Conservation (phyloP, 2,797 vertebrate species). For the Channallabes apus region DNA sequence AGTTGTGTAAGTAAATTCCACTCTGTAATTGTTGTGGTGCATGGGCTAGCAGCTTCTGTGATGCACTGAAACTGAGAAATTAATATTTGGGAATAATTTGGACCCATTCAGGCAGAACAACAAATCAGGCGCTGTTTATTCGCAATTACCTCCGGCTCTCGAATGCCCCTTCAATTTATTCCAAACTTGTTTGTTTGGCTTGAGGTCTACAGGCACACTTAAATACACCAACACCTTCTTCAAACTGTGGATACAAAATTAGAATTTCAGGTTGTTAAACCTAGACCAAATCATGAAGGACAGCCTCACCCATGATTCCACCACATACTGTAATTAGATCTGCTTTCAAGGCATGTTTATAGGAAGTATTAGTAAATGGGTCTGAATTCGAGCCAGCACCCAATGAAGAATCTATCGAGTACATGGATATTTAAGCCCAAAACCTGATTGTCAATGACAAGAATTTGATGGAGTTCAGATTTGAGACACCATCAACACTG, state of each 20-base stretch:
- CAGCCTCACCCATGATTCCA: not conserved
- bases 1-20: not conserved
- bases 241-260: not conserved
- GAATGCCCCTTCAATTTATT: not conserved
- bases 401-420: not conserved
- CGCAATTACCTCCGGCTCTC: conserved; percentile 1
- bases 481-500: not conserved
- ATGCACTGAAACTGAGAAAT: not conserved
- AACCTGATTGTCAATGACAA: not conserved
- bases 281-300: not conserved
- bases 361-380: not conserved
- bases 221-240: not conserved
- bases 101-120: not conserved
- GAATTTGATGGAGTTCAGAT: not conserved
- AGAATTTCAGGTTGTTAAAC: not conserved
- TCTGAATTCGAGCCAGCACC: not conserved
- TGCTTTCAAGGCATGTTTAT: not conserved
- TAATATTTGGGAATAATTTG: conserved; percentile 6
- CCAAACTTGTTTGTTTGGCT: conserved; percentile 3
- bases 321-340: not conserved
- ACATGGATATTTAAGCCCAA: too few relatives aligned
- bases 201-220: not conserved
- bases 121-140: not conserved
- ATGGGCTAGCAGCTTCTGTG: not conserved
- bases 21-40: not conserved